phyloP scores from a whole-genome alignment of 2,113 vertebrate species.

The Hydrochoerus hydrochaeris region DNA sequence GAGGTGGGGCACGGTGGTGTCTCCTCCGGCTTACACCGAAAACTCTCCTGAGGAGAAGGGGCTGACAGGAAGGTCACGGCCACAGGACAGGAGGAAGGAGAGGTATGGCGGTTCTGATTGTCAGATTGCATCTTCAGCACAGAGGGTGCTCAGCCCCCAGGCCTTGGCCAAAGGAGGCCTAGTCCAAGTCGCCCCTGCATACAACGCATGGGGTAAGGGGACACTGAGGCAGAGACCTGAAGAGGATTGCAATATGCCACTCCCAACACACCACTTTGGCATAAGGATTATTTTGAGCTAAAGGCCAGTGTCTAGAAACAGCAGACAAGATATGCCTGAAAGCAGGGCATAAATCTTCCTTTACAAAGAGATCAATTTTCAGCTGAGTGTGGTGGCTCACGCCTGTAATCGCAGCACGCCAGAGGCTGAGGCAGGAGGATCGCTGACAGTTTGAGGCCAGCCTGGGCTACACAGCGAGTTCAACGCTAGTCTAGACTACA shows the following conservation, averaged over 20 bases:
- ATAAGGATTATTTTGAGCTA: constrained; percentile 7
- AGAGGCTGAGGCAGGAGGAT: neutral
- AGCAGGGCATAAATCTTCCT: neutral
- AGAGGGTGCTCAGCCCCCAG: neutral
- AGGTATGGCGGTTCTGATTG: neutral
- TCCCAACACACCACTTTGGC: neutral
- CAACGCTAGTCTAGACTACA: neutral
- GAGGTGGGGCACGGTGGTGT: neutral
- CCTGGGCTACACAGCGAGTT: neutral
- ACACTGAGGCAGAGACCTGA: neutral
- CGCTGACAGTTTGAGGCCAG: neutral
- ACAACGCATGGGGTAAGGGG: neutral
- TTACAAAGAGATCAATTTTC: neutral
- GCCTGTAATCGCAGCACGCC: neutral
- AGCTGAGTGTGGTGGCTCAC: neutral
- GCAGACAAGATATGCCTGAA: neutral
- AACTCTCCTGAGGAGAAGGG: neutral
- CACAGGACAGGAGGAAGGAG: neutral
- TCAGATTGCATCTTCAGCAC: neutral
- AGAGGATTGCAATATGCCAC: neutral
- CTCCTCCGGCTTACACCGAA: neutral
- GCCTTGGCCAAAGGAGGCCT: neutral
- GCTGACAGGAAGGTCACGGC: neutral
- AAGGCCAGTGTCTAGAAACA: neutral
- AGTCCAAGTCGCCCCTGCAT: neutral